A percentile compares a stretch with the other conserved stretches of the same genome.
Evolutionary conservation across 2,113 vertebrate species (phyloP).

Genomic region (Sinocyclocheilus rhinocerous): DNA sequence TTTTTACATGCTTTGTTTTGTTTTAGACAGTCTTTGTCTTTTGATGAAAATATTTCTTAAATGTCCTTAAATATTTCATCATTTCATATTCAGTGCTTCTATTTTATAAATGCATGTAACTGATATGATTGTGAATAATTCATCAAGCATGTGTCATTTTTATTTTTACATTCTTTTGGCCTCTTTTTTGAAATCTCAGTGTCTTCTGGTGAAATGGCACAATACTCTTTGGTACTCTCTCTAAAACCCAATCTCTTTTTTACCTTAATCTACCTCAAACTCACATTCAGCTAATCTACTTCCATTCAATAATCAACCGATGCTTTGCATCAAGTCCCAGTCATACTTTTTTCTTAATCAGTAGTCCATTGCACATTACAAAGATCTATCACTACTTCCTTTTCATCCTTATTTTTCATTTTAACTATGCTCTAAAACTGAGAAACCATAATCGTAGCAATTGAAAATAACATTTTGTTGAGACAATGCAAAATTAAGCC

Average conservation of each 20-base stretch:
- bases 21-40: background rate
- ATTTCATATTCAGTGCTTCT: background rate
- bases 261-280: background rate
- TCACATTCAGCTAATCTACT: background rate
- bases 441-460: too few relatives aligned
- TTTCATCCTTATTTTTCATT: background rate
- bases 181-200: background rate
- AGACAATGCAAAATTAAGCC: background rate
- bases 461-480: too few relatives aligned
- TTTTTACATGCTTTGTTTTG: background rate
- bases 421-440: background rate
- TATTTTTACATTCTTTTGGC: background rate
- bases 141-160: background rate
- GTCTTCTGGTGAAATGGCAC: background rate
- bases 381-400: background rate
- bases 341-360: background rate
- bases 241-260: background rate
- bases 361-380: background rate
- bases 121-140: background rate
- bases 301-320: background rate
- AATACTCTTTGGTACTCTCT: background rate
- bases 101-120: background rate
- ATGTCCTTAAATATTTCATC: background rate
- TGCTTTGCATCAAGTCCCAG: background rate
- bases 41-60: slow-evolving; percentile 4